Evolutionary conservation across 2,888 invertebrate species (phyloP), one percentile per base, ranked within the genome.

Genomic region (Cynaeus angustus): DNA sequence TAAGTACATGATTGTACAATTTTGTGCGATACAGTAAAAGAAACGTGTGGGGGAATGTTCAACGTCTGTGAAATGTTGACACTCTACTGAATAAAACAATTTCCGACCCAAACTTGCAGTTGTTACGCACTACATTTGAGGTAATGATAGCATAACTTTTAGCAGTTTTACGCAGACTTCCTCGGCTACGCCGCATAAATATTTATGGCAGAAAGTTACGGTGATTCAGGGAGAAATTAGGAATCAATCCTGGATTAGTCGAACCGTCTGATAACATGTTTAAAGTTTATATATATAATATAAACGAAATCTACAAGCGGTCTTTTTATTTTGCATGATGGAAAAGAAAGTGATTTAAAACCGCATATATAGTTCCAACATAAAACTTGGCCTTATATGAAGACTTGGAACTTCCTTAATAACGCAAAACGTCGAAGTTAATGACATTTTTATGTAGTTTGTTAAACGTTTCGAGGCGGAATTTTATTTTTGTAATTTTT

Each of bases 361-460:
- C 56, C 55, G 37, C 26, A 56, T 56, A 56, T 9, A 56, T 41
- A 56, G 41, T 56, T 21, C 28, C 21, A 21, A 26, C 56, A 43
- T 56, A 56, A 56, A 56, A 56, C 56, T 43, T 56, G 41, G 41
- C 26, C 56, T 26, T 56, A 56, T 56, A 56, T 56, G 56, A 56
- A 12, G 41, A 12, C 13, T 46, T 37, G 16, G 33, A 59, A 59
- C 59, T 64, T 64, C 52, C 62, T 64, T 67, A 67, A 67, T 67
- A 67, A 58, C 64, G 43, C 58, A 37, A 58, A 58, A 59, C 48
- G 43, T 58, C 46, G 12, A 33, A 26, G 16, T 58, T 69, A 69
- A 69, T 58, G 68, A 62, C 62, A 62, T 62, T 62, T 68, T 68
- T 68, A 68, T 68, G 53, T 62, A 62, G 46, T 68, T 68, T 68